These are phyloP conservation scores for Phragmatobia fuliginosa DNA, from an alignment of 2,888 invertebrate genomes.

Conservation along the genomic window DNA sequence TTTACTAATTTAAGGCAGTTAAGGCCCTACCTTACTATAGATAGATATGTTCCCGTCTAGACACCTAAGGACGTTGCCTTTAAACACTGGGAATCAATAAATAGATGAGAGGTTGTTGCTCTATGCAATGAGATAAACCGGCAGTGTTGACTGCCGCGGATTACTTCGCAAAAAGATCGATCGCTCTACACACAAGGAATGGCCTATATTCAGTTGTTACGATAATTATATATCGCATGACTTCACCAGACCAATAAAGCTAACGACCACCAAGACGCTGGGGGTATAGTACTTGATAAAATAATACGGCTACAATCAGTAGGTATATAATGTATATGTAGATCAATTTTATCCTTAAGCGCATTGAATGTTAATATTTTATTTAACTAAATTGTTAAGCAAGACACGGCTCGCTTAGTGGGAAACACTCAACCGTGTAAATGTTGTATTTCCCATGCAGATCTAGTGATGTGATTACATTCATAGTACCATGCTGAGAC, in stretches of 20 bases:
- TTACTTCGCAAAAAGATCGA: slow-evolving; percentile 23
- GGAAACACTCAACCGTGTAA: background rate
- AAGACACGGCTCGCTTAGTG: background rate
- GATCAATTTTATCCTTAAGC: background rate
- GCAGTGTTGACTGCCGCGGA: slow-evolving; percentile 9
- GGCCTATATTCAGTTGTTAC: slow-evolving; percentile 34
- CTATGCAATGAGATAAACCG: slow-evolving; percentile 36
- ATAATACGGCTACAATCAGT: slow-evolving; percentile 4
- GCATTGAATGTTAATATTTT: background rate
- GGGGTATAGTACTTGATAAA: slow-evolving; percentile 18
- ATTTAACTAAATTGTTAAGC: background rate
- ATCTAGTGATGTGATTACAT: background rate
- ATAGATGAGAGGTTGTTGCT: slow-evolving; percentile 72
- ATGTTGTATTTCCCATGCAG: background rate
- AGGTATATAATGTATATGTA: no score
- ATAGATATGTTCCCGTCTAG: slow-evolving; percentile 68
- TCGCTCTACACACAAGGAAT: slow-evolving; percentile 33
- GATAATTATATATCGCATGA: slow-evolving; percentile 44
- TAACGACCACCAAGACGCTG: slow-evolving; percentile 26
- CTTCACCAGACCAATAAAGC: slow-evolving; percentile 43
- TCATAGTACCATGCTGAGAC: background rate
- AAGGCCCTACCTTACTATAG: slow-evolving; percentile 17
- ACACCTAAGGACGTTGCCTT: slow-evolving; percentile 67
- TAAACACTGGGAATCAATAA: slow-evolving; percentile 71
- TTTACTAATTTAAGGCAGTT: slow-evolving; percentile 19